These are phyloP conservation scores for Scophthalmus maximus DNA, from an alignment of 2,113 vertebrate genomes.

Conservation along the genomic window DNA sequence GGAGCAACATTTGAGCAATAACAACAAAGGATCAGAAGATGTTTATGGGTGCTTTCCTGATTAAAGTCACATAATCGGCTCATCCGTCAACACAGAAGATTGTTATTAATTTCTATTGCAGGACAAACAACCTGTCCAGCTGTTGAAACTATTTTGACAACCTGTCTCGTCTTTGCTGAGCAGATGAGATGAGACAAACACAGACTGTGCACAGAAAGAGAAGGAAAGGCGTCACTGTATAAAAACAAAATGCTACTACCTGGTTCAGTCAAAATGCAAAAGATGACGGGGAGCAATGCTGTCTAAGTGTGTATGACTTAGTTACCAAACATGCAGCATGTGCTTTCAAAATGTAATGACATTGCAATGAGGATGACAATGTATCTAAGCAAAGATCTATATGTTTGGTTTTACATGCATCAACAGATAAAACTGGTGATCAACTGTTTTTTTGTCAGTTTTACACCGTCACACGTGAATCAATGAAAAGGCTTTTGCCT, in stretches of 20 bases:
- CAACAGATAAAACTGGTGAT: no score
- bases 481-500: not conserved
- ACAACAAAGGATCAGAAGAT: not conserved
- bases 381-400: no score
- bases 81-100: not conserved
- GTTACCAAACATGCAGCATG: not conserved
- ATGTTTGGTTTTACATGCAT: no score
- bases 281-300: not conserved
- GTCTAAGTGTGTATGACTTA: not conserved
- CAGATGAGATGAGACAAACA: constrained; percentile 18
- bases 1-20: constrained; percentile 4
- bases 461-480: no score
- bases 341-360: not conserved
- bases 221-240: not conserved
- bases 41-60: not conserved
- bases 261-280: not conserved
- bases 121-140: not conserved
- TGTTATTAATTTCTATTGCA: not conserved
- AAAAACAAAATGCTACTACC: not conserved
- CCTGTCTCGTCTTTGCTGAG: constrained; percentile 9
- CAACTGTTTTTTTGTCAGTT: no score
- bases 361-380: no score
- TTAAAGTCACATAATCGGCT: constrained; percentile 10
- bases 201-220: not conserved
- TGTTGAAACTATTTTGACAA: constrained; percentile 11